Conservation (phyloP, 2,888 invertebrate genomes). For the Laspeyria flexula region DNA sequence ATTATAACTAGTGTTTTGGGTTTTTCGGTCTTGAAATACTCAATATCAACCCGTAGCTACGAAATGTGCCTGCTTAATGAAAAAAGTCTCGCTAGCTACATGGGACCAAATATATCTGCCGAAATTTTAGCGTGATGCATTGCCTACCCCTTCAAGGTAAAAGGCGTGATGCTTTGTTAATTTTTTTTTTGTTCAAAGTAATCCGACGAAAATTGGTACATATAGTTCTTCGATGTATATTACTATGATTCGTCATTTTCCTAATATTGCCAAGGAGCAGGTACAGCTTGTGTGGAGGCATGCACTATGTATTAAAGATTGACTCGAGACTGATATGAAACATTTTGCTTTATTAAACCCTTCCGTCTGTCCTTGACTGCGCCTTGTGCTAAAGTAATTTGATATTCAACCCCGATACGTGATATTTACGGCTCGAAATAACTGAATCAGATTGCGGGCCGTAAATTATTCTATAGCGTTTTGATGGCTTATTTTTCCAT, state of each 20-base stretch:
- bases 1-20: too few relatives aligned
- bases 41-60: too few relatives aligned
- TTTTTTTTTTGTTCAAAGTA: too few relatives aligned
- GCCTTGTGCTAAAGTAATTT: slow-evolving; percentile 28
- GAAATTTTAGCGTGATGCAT: too few relatives aligned
- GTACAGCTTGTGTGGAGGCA: slow-evolving; percentile 48
- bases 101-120: too few relatives aligned
- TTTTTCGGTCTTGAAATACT: too few relatives aligned
- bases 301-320: slow-evolving; percentile 33
- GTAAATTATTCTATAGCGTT: slow-evolving; percentile 24
- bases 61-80: too few relatives aligned
- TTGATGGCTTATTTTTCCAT: slow-evolving; percentile 35
- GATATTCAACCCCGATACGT: slow-evolving; percentile 37
- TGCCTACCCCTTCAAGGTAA: too few relatives aligned
- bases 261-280: slow-evolving; percentile 40
- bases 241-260: neutral
- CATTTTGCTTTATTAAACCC: slow-evolving; percentile 4
- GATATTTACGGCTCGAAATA: slow-evolving; percentile 28
- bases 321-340: slow-evolving; percentile 29
- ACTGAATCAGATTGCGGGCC: slow-evolving; percentile 19
- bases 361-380: slow-evolving; percentile 17
- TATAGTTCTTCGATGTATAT: neutral
- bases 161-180: too few relatives aligned
- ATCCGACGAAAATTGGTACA: too few relatives aligned
- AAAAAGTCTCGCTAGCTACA: too few relatives aligned